Evolutionary conservation across 2,113 vertebrate genomes (phyloP).

Genomic region (Gnathonemus longibarbis): DNA sequence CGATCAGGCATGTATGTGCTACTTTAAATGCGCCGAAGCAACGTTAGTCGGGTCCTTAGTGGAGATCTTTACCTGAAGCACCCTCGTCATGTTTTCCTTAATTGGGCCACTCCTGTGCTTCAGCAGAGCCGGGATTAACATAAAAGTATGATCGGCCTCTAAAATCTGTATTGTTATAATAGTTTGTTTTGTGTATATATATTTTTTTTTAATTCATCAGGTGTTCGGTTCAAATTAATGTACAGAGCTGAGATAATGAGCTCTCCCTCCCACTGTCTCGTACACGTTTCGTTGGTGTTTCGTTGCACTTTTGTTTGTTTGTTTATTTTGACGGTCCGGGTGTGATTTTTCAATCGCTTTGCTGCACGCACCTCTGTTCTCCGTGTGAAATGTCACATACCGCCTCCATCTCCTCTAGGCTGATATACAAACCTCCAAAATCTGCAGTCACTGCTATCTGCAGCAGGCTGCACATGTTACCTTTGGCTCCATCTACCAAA

Average conservation of each 20-base stretch:
- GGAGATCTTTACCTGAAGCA: slow-evolving; percentile 40
- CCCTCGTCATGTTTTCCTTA: slow-evolving; percentile 32
- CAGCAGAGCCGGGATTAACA: slow-evolving; percentile 29
- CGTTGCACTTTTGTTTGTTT: background rate
- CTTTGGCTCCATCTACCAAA: background rate
- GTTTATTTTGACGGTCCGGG: background rate
- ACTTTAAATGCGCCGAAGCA: slow-evolving; percentile 12
- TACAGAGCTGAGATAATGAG: background rate
- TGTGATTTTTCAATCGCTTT: background rate
- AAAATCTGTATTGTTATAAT: slow-evolving; percentile 52
- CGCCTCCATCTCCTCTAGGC: background rate
- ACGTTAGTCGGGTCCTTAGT: slow-evolving; percentile 39
- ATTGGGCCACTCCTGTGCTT: slow-evolving; percentile 40
- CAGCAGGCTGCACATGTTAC: too few species aligned
- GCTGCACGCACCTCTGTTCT: background rate
- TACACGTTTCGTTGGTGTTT: background rate
- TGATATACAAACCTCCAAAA: background rate
- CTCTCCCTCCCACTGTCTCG: background rate
- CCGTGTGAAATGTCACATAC: background rate
- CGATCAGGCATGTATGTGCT: background rate
- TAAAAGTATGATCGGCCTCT: slow-evolving; percentile 39
- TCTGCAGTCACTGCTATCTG: background rate
- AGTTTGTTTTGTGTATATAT: slow-evolving; percentile 37
- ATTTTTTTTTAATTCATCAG: slow-evolving; percentile 42
- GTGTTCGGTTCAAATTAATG: slow-evolving; percentile 33